These are phyloP conservation scores for Camelus dromedarius DNA, from an alignment of 2,113 vertebrate genomes.

Conservation along the genomic window DNA sequence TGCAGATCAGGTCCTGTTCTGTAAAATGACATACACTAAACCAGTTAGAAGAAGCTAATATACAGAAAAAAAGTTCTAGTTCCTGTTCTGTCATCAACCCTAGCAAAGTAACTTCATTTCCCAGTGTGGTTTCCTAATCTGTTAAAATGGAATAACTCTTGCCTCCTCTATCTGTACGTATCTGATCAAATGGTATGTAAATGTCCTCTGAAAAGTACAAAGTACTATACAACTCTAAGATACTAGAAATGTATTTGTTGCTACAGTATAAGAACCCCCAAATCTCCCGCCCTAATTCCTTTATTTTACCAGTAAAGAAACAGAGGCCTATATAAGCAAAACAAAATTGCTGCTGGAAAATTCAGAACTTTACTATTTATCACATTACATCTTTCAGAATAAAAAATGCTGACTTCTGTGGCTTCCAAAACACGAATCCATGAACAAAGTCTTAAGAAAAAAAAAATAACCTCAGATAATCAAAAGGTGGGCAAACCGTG, in stretches of 20 bases:
- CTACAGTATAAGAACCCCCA: background rate
- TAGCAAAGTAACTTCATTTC: constrained; percentile 23
- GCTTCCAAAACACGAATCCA: background rate
- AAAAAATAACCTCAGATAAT: background rate
- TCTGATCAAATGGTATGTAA: background rate
- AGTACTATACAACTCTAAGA: background rate
- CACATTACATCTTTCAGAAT: background rate
- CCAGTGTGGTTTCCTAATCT: background rate
- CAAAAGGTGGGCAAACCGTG: background rate
- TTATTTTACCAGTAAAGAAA: constrained; percentile 48
- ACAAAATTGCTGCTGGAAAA: constrained; percentile 36
- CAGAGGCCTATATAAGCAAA: constrained; percentile 38
- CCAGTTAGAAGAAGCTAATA: background rate
- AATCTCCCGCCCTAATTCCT: background rate
- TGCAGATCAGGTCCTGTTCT: background rate
- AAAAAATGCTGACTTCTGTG: constrained; percentile 13
- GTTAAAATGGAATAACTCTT: constrained; percentile 2
- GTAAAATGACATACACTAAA: background rate
- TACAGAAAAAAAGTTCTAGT: background rate
- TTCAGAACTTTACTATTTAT: background rate
- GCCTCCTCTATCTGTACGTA: background rate
- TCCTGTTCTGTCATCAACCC: constrained; percentile 15
- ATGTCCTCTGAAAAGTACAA: background rate
- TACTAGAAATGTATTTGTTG: background rate
- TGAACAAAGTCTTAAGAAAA: background rate